Percentiles rank a stretch among this genome's conserved stretches.
Evolutionary conservation across 1,140 invertebrate species (phyloP).

Genomic region (Heliconius hermathena): DNA sequence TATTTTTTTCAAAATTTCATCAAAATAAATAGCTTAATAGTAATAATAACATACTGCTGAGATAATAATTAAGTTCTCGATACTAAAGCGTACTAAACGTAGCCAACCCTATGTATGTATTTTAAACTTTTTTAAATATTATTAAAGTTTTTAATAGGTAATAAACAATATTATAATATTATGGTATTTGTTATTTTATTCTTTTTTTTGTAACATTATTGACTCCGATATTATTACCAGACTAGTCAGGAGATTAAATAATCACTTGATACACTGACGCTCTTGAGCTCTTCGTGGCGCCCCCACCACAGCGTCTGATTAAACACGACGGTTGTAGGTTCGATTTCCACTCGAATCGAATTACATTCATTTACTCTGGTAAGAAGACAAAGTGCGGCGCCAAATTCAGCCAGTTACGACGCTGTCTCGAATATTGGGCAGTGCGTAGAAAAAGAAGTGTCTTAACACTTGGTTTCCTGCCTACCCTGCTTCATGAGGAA

Average conservation of each 20-base stretch:
- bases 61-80: neutral
- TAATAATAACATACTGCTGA: neutral
- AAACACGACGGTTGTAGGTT: neutral
- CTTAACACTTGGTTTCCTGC: neutral
- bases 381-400: neutral
- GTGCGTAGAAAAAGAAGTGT: neutral
- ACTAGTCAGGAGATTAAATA: neutral
- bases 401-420: neutral
- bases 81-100: neutral
- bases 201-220: neutral
- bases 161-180: constrained; percentile 10
- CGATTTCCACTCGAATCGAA: neutral
- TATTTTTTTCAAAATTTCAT: neutral
- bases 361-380: neutral
- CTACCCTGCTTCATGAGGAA: neutral
- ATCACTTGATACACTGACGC: too few species aligned
- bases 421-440: neutral
- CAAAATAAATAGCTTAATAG: neutral
- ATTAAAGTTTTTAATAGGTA: neutral
- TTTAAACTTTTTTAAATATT: neutral
- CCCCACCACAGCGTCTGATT: too few species aligned
- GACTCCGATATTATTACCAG: neutral
- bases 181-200: neutral
- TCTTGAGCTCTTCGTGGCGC: too few species aligned
- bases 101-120: neutral